A percentile compares a stretch with the other conserved stretches of the same genome.
Evolutionary conservation across 2,113 vertebrate species (phyloP).

Genomic region (Serilophus lunatus): DNA sequence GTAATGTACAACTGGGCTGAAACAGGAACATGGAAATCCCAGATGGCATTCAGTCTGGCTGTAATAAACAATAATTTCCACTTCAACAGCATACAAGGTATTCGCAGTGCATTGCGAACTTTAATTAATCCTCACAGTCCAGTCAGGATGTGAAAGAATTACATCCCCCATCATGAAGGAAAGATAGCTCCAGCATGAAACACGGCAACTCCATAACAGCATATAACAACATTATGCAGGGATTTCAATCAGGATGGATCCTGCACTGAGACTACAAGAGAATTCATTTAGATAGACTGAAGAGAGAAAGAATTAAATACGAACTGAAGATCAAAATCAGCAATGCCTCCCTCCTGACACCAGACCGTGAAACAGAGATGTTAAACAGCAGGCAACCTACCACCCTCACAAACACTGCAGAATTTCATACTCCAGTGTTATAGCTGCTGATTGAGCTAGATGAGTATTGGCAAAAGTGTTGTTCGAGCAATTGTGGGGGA

Average conservation of each 20-base stretch:
- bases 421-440: background rate
- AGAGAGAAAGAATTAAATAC: background rate
- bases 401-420: background rate
- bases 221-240: background rate
- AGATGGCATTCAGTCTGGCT: background rate
- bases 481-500: conserved; percentile 29
- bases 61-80: conserved; percentile 23
- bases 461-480: conserved; percentile 49
- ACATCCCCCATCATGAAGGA: background rate
- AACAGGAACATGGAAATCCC: background rate
- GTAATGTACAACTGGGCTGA: background rate
- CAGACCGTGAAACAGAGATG: background rate
- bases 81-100: background rate
- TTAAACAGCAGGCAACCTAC: conserved; percentile 18
- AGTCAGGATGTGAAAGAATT: background rate
- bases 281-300: background rate
- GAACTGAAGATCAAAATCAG: conserved; percentile 1
- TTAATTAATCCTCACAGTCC: conserved; percentile 14
- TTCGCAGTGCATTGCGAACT: background rate
- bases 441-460: conserved; percentile 38
- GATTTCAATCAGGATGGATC: background rate
- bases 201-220: background rate
- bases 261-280: background rate
- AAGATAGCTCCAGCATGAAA: background rate
- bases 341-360: background rate